phyloP scores from a whole-genome alignment of 2,888 invertebrate genomes.

The Phortica magna region DNA sequence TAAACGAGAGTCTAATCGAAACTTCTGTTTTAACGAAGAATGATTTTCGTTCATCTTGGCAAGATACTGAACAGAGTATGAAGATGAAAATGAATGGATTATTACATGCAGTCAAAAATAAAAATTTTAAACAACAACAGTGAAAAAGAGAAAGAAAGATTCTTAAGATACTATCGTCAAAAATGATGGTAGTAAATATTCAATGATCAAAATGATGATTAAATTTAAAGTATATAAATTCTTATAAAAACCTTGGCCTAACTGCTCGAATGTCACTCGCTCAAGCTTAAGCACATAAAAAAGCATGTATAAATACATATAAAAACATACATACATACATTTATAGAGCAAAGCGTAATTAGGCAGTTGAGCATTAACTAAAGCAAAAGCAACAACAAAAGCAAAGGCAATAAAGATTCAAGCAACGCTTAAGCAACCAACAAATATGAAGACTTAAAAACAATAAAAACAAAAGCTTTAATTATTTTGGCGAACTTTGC shows the following conservation, averaged over 20 bases:
- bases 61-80: too few relatives aligned
- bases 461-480: not conserved
- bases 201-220: too few relatives aligned
- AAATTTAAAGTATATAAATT: too few relatives aligned
- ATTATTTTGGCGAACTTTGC: not conserved
- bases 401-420: conserved; percentile 53
- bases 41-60: too few relatives aligned
- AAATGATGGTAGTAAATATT: too few relatives aligned
- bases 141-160: too few relatives aligned
- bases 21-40: not conserved
- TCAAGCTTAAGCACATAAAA: not conserved
- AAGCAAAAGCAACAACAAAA: conserved; percentile 41
- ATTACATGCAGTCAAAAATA: too few relatives aligned
- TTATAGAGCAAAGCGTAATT: conserved; percentile 63
- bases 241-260: too few relatives aligned
- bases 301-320: not conserved
- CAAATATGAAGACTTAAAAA: not conserved
- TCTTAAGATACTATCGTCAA: too few relatives aligned
- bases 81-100: too few relatives aligned
- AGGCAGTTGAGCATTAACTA: conserved; percentile 53
- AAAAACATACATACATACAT: conserved; percentile 23
- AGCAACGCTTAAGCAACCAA: conserved; percentile 45
- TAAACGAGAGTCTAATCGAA: not conserved
- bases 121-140: too few relatives aligned
- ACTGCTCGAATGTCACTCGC: conserved; percentile 33